Conservation (phyloP, 2,113 vertebrate genomes). For the Atherinomorus stipes region DNA sequence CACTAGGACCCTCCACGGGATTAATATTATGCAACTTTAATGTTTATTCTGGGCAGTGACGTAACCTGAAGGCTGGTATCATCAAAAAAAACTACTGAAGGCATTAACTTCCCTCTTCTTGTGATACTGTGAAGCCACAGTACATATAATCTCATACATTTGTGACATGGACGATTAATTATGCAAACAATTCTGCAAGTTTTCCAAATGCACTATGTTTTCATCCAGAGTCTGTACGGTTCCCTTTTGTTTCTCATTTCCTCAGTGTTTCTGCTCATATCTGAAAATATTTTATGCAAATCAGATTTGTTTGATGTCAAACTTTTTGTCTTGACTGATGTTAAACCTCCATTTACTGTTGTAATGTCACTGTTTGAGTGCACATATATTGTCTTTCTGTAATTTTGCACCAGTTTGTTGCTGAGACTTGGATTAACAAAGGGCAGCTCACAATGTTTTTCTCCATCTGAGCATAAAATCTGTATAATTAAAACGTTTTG, state of each 20-base stretch:
- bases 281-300: slow-evolving; percentile 5
- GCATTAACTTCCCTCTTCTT: slow-evolving; percentile 1
- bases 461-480: slow-evolving; percentile 44
- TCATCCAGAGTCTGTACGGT: slow-evolving; percentile 1
- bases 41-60: slow-evolving; percentile 45
- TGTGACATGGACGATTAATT: slow-evolving; percentile 34
- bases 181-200: slow-evolving; percentile 49
- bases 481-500: slow-evolving; percentile 70
- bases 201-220: slow-evolving; percentile 45
- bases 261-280: neutral
- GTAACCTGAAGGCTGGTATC: slow-evolving; percentile 31
- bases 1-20: slow-evolving; percentile 38
- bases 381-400: slow-evolving; percentile 17
- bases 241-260: neutral
- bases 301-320: slow-evolving; percentile 18
- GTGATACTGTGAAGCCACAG: slow-evolving; percentile 39
- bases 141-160: too few species aligned
- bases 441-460: slow-evolving; percentile 63
- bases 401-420: slow-evolving; percentile 51
- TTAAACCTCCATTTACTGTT: too few species aligned
- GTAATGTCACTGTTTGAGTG: slow-evolving; percentile 32
- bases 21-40: slow-evolving; percentile 62
- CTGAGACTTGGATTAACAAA: slow-evolving; percentile 49
- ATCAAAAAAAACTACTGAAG: slow-evolving; percentile 55
- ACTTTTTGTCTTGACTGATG: too few species aligned